A percentile compares a stretch with the other conserved stretches of the same genome.
These are phyloP conservation scores for Porites australiensis DNA, from an alignment of 64 coral and sea anemone genomes.

Conservation along the genomic window DNA sequence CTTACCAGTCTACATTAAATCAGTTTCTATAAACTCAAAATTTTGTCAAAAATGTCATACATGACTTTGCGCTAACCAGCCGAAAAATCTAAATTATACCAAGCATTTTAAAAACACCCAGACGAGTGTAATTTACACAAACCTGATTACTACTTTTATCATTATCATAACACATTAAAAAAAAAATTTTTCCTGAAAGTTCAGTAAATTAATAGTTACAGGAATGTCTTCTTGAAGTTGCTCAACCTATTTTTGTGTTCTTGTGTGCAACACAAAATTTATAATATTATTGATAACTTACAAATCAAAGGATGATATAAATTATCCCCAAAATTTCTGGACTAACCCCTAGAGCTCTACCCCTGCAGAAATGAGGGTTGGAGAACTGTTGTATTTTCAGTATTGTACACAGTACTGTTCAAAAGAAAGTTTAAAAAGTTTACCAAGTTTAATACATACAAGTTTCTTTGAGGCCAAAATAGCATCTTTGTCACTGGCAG, in stretches of 20 bases:
- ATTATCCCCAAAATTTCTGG: no score
- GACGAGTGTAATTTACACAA: slow-evolving; percentile 2
- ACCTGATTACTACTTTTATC: neutral
- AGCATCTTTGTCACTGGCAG: neutral
- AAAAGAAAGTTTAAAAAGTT: no score
- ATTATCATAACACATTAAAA: no score
- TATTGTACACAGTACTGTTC: no score
- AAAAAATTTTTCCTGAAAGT: slow-evolving; percentile 3
- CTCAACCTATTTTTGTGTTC: neutral
- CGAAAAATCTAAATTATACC: neutral
- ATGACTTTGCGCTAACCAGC: neutral
- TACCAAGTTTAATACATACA: neutral
- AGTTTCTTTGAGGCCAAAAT: neutral
- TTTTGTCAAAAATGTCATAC: no score
- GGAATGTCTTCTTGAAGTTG: neutral
- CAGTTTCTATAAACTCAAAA: no score
- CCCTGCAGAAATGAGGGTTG: no score
- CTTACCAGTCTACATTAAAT: neutral
- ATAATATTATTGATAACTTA: neutral
- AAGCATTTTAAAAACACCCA: neutral
- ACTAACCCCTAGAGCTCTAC: no score
- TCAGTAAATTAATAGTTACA: neutral
- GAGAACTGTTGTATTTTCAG: no score
- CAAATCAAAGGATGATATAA: neutral
- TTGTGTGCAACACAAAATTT: neutral